Conservation (phyloP, 2,797 vertebrate genomes). For the Sebastes baramenuke region DNA sequence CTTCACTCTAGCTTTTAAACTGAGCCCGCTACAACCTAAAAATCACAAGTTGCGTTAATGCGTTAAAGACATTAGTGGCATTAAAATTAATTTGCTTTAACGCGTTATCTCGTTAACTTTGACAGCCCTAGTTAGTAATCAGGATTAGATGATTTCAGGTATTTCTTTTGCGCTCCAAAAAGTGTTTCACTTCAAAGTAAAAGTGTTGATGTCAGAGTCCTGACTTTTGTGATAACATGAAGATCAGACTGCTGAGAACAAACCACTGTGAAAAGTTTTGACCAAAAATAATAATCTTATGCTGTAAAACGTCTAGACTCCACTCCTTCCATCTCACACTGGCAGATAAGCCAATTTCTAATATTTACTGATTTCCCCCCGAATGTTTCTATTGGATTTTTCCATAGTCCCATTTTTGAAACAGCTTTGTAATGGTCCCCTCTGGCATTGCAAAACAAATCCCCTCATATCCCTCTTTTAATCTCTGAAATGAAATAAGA, state of each 20-base stretch:
- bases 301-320: not conserved
- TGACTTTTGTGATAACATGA: not conserved
- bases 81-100: too few relatives aligned
- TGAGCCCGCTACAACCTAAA: too few relatives aligned
- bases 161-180: not conserved
- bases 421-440: constrained; percentile 74
- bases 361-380: constrained; percentile 47
- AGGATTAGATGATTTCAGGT: not conserved
- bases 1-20: too few relatives aligned
- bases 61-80: too few relatives aligned
- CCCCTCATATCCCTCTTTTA: constrained; percentile 80
- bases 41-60: too few relatives aligned
- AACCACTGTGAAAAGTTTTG: not conserved
- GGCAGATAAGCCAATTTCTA: constrained; percentile 61
- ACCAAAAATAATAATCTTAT: not conserved
- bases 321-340: not conserved
- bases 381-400: constrained; percentile 68
- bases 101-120: too few relatives aligned
- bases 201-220: not conserved
- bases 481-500: constrained; percentile 83
- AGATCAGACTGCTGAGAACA: not conserved
- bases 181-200: not conserved
- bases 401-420: constrained; percentile 68
- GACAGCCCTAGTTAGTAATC: not conserved
- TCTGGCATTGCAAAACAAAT: constrained; percentile 72